These are phyloP conservation scores for Mylabris sibirica DNA, from an alignment of 2,888 invertebrate genomes.

Conservation along the genomic window DNA sequence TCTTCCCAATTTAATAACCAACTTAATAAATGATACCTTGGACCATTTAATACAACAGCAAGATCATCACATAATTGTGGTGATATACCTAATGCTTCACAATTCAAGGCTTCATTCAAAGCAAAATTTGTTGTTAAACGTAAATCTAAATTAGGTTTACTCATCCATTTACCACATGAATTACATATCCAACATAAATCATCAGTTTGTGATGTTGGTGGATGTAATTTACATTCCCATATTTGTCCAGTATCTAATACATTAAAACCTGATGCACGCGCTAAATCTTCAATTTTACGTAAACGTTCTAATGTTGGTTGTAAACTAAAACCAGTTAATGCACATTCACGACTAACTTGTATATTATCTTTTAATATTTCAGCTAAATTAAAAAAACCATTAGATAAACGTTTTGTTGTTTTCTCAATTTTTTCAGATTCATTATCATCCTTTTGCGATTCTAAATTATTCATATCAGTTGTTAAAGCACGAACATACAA, in stretches of 20 bases:
- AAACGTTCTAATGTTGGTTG: slow-evolving; percentile 71
- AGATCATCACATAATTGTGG: slow-evolving; percentile 75
- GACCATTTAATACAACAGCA: slow-evolving; percentile 73
- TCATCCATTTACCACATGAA: slow-evolving; percentile 57
- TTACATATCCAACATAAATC: slow-evolving; percentile 56
- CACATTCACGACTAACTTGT: slow-evolving; percentile 73
- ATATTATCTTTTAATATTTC: slow-evolving; percentile 67
- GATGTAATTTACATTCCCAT: slow-evolving; percentile 58
- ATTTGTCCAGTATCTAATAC: slow-evolving; percentile 58
- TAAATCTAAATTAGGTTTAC: slow-evolving; percentile 52
- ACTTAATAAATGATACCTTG: slow-evolving; percentile 74
- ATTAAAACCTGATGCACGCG: slow-evolving; percentile 63
- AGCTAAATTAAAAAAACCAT: slow-evolving; percentile 72
- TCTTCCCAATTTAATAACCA: slow-evolving; percentile 73
- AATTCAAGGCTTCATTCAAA: slow-evolving; percentile 61
- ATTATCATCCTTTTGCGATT: slow-evolving; percentile 68
- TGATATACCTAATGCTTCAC: slow-evolving; percentile 71
- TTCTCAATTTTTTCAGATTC: slow-evolving; percentile 64
- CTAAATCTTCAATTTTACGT: slow-evolving; percentile 66
- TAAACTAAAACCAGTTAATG: slow-evolving; percentile 78
- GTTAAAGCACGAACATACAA: slow-evolving; percentile 78
- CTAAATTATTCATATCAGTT: slow-evolving; percentile 78
- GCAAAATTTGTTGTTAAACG: slow-evolving; percentile 56
- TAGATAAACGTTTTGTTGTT: slow-evolving; percentile 67
- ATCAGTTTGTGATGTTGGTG: slow-evolving; percentile 53